Base-by-base conservation (phyloP, 2,888 invertebrate species). In the Trissolcus brochymenae region DNA sequence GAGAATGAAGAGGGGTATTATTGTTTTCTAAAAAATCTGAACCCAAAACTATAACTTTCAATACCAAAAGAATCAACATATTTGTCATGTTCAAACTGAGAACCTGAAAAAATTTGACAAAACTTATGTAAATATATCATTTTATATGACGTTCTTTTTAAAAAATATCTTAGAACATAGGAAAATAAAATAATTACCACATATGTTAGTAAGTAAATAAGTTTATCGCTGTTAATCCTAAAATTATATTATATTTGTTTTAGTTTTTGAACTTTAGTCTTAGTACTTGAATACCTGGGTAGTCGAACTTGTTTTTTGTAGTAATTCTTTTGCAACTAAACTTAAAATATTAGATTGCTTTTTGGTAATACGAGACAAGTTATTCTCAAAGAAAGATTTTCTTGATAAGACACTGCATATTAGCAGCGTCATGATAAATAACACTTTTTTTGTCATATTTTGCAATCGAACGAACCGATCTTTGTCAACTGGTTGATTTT, bases 31-130 rank as follows among this genome's bases (percentile, higher is more conserved):
- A 90, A 83, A 95, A 93, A 0, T 95, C 95, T 11, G 95, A 95
- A 0, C 95, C 95, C 82, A 95, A 93, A 76, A 96, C 94, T 6
- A 96, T 90, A 0, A 95, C 95, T 89, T 96, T 96, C 75, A 96
- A 90, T 35, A 96, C 92, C 59, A 96, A 91, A 67, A 96, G 91
- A 75, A 96, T 93, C 55, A 96, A 90, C 78, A 96, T 89, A 87
- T 96, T 96, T 0, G 95, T 95, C 70, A 96, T 89, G 90, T 96
- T 96, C 62, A 96, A 89, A 83, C 95, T 96, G 54, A 96, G 90
- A 2, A 95, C 94, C 93, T 94, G 89, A 0, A 87, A 85, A 54
- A 21, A 16, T 9, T 46, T 53, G 60, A 43, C 43, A 40, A 40
- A 40, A 14, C n/a, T 6, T n/a, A n/a, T n/a, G n/a, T n/a, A n/a